phyloP scores from a whole-genome alignment of 2,113 vertebrate genomes.

The Prolemur simus region DNA sequence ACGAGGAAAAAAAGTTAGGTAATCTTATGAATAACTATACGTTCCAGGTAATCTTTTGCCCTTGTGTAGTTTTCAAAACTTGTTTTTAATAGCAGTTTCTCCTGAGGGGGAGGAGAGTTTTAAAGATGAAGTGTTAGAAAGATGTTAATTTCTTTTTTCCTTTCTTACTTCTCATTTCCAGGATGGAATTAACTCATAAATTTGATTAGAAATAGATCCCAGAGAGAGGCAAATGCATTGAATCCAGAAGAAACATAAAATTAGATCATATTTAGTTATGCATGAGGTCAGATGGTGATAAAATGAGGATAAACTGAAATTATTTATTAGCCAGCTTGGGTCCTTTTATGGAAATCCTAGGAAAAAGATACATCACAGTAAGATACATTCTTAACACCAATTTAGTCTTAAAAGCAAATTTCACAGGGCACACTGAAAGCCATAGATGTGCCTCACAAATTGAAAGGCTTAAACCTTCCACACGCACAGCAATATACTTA shows the following conservation, averaged over 20 bases:
- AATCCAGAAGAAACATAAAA: constrained; percentile 42
- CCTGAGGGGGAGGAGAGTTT: background rate
- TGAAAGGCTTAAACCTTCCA: constrained; percentile 26
- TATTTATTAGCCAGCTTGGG: background rate
- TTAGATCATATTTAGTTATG: constrained; percentile 45
- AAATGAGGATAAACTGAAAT: constrained; percentile 34
- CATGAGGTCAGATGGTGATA: background rate
- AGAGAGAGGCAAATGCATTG: background rate
- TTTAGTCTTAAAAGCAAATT: constrained; percentile 43
- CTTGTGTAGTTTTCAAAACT: constrained; percentile 23
- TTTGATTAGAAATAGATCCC: constrained; percentile 31
- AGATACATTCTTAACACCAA: background rate
- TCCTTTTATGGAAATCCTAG: constrained; percentile 39
- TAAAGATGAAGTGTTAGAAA: background rate
- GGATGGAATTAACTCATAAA: constrained; percentile 34
- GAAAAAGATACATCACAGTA: background rate
- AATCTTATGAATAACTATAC: background rate
- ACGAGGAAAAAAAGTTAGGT: constrained; percentile 20
- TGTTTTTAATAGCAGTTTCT: constrained; percentile 7
- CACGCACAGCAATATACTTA: constrained; percentile 32
- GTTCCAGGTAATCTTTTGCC: background rate
- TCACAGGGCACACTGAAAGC: background rate
- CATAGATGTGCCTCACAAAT: background rate
- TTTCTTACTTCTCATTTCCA: constrained; percentile 44
- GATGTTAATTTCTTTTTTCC: background rate